A percentile compares a stretch with the other conserved stretches of the same genome.
Conservation (phyloP, 2,113 vertebrate genomes). For the Gallinago undulata region DNA sequence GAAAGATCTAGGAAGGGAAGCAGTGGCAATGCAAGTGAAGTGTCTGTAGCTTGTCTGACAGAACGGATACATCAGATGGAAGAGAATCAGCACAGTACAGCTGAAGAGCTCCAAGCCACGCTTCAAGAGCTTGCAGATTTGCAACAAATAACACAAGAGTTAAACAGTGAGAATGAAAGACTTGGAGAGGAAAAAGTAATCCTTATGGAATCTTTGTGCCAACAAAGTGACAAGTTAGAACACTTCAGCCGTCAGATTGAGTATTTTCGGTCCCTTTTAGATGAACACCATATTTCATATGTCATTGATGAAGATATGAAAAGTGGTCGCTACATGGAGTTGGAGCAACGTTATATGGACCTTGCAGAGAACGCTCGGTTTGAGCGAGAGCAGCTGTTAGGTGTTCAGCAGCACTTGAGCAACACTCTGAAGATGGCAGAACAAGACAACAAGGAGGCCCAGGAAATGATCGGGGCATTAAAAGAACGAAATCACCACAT, state of each 20-base stretch:
- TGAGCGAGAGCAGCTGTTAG: slow-evolving; percentile 92
- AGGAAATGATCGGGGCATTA: slow-evolving; percentile 88
- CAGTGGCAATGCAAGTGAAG: slow-evolving; percentile 87
- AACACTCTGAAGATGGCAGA: slow-evolving; percentile 96
- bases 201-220: slow-evolving; percentile 94
- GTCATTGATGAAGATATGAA: slow-evolving; percentile 90
- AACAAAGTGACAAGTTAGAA: slow-evolving; percentile 92
- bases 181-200: slow-evolving; percentile 93
- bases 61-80: slow-evolving; percentile 97
- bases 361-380: slow-evolving; percentile 90
- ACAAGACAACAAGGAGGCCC: slow-evolving; percentile 93
- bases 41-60: slow-evolving; percentile 91
- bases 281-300: slow-evolving; percentile 88
- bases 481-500: slow-evolving; percentile 94
- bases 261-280: slow-evolving; percentile 87
- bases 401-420: slow-evolving; percentile 94
- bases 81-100: slow-evolving; percentile 94
- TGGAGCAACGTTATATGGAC: slow-evolving; percentile 92
- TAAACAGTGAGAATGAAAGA: slow-evolving; percentile 94
- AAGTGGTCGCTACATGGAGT: slow-evolving; percentile 91
- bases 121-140: slow-evolving; percentile 92
- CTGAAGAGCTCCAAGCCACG: slow-evolving; percentile 94
- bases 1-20: slow-evolving; percentile 87
- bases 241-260: slow-evolving; percentile 90
- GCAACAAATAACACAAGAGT: slow-evolving; percentile 93